Percentiles rank a stretch among this genome's conserved stretches.
Evolutionary conservation across 2,113 vertebrate genomes (phyloP).

Genomic region (Aythya baeri): DNA sequence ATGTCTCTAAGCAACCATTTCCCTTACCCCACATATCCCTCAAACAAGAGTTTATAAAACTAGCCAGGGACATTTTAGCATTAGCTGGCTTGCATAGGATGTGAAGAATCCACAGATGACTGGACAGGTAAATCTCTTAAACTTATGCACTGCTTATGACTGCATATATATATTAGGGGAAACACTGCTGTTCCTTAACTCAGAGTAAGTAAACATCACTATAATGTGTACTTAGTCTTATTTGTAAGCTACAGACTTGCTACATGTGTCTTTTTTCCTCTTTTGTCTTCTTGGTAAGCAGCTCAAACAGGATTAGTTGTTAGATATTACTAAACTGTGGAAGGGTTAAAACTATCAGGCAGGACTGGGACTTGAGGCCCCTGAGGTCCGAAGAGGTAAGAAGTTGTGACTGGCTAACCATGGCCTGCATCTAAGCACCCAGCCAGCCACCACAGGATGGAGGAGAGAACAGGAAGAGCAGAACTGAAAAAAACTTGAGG

Average conservation of each 20-base stretch:
- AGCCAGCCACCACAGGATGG: too few relatives aligned
- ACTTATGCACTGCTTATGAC: neutral
- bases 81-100: neutral
- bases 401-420: fast-evolving
- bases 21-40: neutral
- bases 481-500: neutral
- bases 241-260: neutral
- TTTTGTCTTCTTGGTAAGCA: neutral
- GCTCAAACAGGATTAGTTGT: neutral
- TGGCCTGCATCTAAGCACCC: neutral
- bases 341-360: neutral
- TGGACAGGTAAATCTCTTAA: neutral
- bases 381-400: neutral
- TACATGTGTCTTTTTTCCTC: neutral
- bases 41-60: neutral
- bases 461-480: neutral
- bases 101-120: neutral
- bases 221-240: neutral
- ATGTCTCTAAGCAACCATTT: neutral
- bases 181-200: neutral
- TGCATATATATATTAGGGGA: neutral
- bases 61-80: neutral
- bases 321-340: neutral
- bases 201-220: neutral
- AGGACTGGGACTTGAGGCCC: neutral